These are phyloP conservation scores for Zalophus californianus DNA, from an alignment of 2,797 vertebrate genomes.

Conservation along the genomic window DNA sequence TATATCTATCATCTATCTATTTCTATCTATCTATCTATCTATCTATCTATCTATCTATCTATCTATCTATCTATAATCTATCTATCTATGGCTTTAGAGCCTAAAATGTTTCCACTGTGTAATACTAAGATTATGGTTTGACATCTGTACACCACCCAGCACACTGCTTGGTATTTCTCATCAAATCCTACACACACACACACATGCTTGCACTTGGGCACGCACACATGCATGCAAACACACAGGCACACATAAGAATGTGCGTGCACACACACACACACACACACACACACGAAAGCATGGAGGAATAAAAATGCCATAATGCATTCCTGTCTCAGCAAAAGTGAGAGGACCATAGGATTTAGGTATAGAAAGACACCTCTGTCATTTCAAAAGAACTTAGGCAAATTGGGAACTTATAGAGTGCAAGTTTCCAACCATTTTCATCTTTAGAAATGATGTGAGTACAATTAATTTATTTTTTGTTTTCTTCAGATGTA, in stretches of 20 bases:
- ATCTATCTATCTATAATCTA: too few species aligned
- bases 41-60: too few species aligned
- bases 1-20: too few species aligned
- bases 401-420: background rate
- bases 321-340: background rate
- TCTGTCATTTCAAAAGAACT: background rate
- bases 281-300: fast-evolving
- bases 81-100: background rate
- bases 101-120: background rate
- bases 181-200: background rate
- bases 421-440: background rate
- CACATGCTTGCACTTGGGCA: background rate
- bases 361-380: background rate
- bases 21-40: too few species aligned
- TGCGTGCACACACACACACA: too few species aligned
- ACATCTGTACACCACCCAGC: background rate
- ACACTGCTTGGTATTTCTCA: background rate
- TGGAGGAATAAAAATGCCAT: background rate
- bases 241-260: background rate
- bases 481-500: background rate
- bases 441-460: background rate
- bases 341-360: background rate
- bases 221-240: background rate
- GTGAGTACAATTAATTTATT: background rate
- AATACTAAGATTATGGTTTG: background rate